A percentile compares a stretch with the other conserved stretches of the same genome.
Evolutionary conservation across 2,113 vertebrate species (phyloP).

Genomic region (Callospermophilus lateralis): DNA sequence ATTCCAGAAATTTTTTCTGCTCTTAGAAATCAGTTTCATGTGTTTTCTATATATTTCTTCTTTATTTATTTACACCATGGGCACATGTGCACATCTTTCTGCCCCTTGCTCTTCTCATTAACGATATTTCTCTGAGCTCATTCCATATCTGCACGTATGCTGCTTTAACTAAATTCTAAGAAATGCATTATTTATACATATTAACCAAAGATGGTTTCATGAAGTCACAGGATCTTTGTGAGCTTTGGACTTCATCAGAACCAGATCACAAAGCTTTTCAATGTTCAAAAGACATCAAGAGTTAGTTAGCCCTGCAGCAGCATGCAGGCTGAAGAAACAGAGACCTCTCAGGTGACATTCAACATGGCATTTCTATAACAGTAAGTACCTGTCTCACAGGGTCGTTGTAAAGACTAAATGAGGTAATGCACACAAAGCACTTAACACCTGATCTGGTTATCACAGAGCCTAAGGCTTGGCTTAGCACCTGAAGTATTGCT

Average conservation of each 20-base stretch:
- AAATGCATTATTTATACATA: conserved; percentile 36
- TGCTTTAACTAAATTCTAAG: conserved; percentile 38
- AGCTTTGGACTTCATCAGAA: conserved; percentile 2
- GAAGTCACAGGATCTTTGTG: conserved; percentile 9
- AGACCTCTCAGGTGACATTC: not conserved
- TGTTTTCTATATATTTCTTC: not conserved
- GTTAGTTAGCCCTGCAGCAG: conserved; percentile 15
- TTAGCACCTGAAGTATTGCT: not conserved
- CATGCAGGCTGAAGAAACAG: not conserved
- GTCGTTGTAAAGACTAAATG: not conserved
- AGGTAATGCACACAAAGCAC: not conserved
- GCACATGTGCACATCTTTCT: not conserved
- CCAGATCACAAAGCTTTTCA: not conserved
- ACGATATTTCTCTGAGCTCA: not conserved
- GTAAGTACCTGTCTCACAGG: not conserved
- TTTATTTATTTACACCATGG: not conserved
- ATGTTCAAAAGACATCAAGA: not conserved
- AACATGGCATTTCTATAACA: conserved; percentile 16
- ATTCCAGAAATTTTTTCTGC: not conserved
- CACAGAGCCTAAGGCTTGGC: not conserved
- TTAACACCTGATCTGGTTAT: not conserved
- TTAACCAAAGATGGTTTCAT: not conserved
- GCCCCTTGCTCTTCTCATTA: conserved; percentile 5
- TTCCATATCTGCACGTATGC: not conserved
- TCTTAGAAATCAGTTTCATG: conserved; percentile 51